These are phyloP conservation scores for Reticulitermes lucifugus DNA, from an alignment of 2,888 invertebrate species.

Conservation along the genomic window DNA sequence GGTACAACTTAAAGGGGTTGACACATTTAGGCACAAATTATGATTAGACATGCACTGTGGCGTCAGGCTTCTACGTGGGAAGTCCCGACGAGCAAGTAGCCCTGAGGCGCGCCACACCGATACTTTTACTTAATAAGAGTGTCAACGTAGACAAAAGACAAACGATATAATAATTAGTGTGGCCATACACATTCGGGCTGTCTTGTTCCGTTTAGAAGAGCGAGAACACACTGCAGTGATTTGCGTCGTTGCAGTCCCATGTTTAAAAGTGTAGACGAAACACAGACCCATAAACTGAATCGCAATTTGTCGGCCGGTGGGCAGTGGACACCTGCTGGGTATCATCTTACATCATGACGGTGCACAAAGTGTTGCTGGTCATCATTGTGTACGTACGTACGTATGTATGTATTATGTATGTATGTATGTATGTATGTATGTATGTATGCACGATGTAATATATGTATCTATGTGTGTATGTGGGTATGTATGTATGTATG, in stretches of 20 bases:
- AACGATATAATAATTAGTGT: slow-evolving; percentile 3
- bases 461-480: no score
- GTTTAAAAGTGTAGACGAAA: neutral
- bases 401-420: no score
- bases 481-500: no score
- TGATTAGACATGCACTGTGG: neutral
- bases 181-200: neutral
- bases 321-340: no score
- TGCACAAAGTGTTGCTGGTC: no score
- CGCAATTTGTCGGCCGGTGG: no score
- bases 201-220: neutral
- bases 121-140: neutral
- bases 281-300: no score
- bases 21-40: neutral
- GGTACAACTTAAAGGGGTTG: neutral
- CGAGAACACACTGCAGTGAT: neutral
- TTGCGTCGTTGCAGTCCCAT: neutral
- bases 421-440: no score
- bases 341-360: no score
- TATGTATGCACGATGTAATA: no score
- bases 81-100: neutral
- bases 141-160: slow-evolving; percentile 3
- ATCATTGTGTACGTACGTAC: no score
- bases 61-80: neutral
- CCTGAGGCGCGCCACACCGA: neutral